Conservation (phyloP, 2,888 invertebrate species). For the Exephanes ischioxanthus region DNA sequence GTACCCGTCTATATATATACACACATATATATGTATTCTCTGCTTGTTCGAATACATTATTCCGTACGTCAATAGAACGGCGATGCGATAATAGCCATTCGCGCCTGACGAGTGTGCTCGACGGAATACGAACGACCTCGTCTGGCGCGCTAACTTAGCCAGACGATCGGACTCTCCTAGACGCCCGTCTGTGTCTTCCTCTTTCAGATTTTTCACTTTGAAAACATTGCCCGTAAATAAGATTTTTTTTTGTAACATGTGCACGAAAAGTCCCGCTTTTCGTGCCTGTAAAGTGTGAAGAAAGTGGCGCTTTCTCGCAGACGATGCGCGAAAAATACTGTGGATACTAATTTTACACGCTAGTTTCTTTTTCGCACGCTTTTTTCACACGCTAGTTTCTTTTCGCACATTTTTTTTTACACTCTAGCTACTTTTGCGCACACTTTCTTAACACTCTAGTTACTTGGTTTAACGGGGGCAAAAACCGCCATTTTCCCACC, state of each 20-base stretch:
- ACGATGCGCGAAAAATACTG: no score
- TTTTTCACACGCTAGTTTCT: no score
- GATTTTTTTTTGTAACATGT: neutral
- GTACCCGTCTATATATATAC: neutral
- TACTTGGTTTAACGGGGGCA: no score
- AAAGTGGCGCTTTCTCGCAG: no score
- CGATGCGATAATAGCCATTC: conserved; percentile 56
- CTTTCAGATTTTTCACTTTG: neutral
- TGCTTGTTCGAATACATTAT: conserved; percentile 15
- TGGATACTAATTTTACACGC: no score
- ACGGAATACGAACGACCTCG: conserved; percentile 63
- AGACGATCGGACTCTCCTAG: conserved; percentile 51
- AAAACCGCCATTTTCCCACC: no score
- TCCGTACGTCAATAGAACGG: conserved; percentile 42
- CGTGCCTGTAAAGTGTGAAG: no score
- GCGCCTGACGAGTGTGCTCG: conserved; percentile 33
- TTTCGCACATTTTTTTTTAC: no score
- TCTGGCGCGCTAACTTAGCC: conserved; percentile 56
- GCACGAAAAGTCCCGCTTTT: no score
- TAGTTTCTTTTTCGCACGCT: no score
- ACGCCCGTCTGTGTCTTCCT: neutral
- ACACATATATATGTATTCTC: neutral
- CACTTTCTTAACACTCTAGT: no score
- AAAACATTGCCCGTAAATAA: neutral
- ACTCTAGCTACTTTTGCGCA: no score